A percentile compares a stretch with the other conserved stretches of the same genome.
Evolutionary conservation across 2,797 vertebrate genomes (phyloP).

Genomic region (Poeciliopsis presidionis): DNA sequence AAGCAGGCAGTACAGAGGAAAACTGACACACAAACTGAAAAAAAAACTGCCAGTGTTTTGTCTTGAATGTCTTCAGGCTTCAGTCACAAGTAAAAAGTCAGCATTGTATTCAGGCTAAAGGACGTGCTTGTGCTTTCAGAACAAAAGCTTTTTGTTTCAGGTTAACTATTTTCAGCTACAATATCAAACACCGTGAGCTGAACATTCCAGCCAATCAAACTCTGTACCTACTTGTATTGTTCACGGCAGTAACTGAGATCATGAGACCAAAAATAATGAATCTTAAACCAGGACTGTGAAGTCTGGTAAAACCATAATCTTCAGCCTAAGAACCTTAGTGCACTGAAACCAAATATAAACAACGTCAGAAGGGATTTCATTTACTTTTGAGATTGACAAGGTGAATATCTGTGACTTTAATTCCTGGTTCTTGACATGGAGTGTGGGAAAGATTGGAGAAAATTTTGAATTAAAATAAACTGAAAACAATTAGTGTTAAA

Average conservation of each 20-base stretch:
- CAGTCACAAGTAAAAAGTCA: conserved; percentile 12
- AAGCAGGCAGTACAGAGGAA: conserved; percentile 29
- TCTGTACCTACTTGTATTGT: conserved; percentile 14
- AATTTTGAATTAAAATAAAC: background rate
- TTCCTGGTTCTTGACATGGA: background rate
- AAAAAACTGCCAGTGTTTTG: conserved; percentile 23
- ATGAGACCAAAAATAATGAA: conserved; percentile 37
- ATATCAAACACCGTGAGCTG: conserved; percentile 20
- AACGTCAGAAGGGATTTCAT: conserved; percentile 13
- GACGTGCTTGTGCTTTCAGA: conserved; percentile 3
- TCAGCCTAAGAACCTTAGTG: conserved; percentile 10
- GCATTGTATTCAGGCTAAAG: background rate
- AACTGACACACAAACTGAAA: conserved; percentile 31
- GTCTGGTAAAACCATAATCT: conserved; percentile 28
- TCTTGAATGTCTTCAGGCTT: conserved; percentile 21
- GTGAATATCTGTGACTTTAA: background rate
- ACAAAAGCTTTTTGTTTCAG: conserved; percentile 26
- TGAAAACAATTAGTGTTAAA: background rate
- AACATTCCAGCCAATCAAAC: conserved; percentile 36
- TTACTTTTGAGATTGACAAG: conserved; percentile 6
- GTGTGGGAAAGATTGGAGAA: conserved; percentile 8
- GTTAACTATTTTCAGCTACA: conserved; percentile 17
- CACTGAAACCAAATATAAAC: conserved; percentile 16
- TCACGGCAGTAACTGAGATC: conserved; percentile 16
- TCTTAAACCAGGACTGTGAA: conserved; percentile 14